Base-by-base conservation (phyloP, 2,113 vertebrate species). In the Apistogramma diplotaenia region DNA sequence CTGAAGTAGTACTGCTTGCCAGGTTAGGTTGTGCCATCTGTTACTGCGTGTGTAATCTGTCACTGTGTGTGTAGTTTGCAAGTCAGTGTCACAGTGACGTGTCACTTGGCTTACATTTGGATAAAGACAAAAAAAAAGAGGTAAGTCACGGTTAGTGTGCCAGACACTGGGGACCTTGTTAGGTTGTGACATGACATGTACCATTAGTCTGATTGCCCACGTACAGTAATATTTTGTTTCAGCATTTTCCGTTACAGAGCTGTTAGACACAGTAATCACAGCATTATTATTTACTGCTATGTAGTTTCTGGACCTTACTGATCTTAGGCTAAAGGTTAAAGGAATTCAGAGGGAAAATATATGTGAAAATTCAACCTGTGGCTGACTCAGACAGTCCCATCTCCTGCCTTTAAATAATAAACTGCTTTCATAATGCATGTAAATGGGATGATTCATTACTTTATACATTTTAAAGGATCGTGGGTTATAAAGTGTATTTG, bases 1-100 rank as follows among this genome's bases (percentile, higher is more conserved):
- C 49, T 76, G 82, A 82, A 81, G 72, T 65, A 71, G 56, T 56
- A 2, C 78, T 67, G 82, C 82, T 54, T 85, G 78, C 83, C 76
- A 90, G 79, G 82, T 84, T 62, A 87, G 73, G 74, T 67, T 87
- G 40, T 82, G 78, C 89, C 89, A 89, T 88, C 90, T 90, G 89
- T 76, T 83, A 23, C 40, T 70, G 70, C 51, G 57, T 56, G 78
- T 84, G 74, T 84, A 23, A 65, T 84, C n/a, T 82, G 55, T 85
- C 13, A 40, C 12, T 86, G 54, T 72, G 43, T 1, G 57, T 84
- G 61, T 76, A 51, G 58, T 58, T 78, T 83, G 53, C 62, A 65
- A 78, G 71, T 82, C 56, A 67, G 82, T 75, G 29, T 58, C 74
- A 81, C 70, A 21, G 70, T 87, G 79, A 90, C 33, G 70, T 83